Evolutionary conservation across 1,140 invertebrate species (phyloP).

Genomic region (Callitettix versicolor): DNA sequence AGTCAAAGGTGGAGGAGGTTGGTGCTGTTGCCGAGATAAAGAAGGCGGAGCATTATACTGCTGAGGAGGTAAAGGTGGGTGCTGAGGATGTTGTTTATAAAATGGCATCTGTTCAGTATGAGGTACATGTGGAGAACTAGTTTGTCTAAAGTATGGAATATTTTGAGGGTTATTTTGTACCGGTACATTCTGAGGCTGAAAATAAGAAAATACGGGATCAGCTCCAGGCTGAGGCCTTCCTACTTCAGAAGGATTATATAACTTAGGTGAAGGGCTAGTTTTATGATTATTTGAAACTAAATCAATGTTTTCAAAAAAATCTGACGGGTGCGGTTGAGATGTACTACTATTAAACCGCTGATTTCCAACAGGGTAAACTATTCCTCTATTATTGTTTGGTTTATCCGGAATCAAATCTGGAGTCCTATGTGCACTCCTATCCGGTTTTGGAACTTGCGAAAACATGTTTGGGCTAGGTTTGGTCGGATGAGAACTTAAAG

Average conservation of each 20-base stretch:
- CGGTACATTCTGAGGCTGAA: no score
- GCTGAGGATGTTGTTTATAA: neutral
- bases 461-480: neutral
- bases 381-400: neutral
- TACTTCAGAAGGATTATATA: neutral
- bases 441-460: neutral
- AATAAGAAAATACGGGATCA: no score
- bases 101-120: no score
- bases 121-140: no score
- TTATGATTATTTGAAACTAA: slow-evolving; percentile 9
- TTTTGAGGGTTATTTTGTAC: no score
- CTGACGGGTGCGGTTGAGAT: slow-evolving; percentile 8
- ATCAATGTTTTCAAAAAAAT: slow-evolving; percentile 16
- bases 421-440: slow-evolving; percentile 2
- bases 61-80: neutral
- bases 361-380: no score
- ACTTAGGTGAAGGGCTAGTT: neutral
- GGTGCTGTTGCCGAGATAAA: neutral
- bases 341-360: neutral
- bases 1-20: neutral
- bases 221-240: neutral
- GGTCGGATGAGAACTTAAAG: neutral
- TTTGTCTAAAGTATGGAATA: no score
- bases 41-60: neutral
- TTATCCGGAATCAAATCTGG: slow-evolving; percentile 6